phyloP scores from a whole-genome alignment of 2,113 vertebrate genomes.

The Baryphthengus martii region DNA sequence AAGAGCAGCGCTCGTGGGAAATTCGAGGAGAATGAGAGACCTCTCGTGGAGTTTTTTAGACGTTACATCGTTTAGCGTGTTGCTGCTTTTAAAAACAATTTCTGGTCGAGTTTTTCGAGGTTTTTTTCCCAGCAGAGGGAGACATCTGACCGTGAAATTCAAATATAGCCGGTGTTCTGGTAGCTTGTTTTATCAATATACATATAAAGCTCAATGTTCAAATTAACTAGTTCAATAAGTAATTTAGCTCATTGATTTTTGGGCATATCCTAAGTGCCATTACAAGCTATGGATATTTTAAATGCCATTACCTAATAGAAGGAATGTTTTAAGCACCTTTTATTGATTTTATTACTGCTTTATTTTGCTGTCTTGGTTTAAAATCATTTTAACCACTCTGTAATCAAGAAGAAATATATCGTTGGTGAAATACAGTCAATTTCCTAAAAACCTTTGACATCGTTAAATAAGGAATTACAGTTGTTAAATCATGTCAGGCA shows the following conservation, averaged over 20 bases:
- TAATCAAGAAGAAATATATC: slow-evolving; percentile 86
- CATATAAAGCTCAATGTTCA: slow-evolving; percentile 83
- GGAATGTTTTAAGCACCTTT: slow-evolving; percentile 86
- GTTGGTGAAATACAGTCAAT: slow-evolving; percentile 82
- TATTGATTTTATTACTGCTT: slow-evolving; percentile 88
- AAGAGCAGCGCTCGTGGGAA: background rate
- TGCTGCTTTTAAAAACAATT: background rate
- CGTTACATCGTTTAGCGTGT: background rate
- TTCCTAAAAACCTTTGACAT: slow-evolving; percentile 85
- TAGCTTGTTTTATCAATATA: slow-evolving; percentile 79
- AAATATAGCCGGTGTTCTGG: background rate
- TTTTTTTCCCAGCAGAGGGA: slow-evolving; percentile 74
- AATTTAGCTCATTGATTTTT: slow-evolving; percentile 87
- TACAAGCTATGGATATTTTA: slow-evolving; percentile 88
- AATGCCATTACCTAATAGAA: slow-evolving; percentile 88
- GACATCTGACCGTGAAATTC: slow-evolving; percentile 62
- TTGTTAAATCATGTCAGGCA: slow-evolving; percentile 81
- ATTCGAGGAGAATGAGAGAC: background rate
- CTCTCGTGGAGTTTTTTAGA: background rate
- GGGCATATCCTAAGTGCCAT: slow-evolving; percentile 84
- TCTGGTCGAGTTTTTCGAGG: background rate
- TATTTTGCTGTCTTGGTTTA: slow-evolving; percentile 88
- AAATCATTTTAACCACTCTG: slow-evolving; percentile 85
- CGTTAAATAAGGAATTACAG: slow-evolving; percentile 81
- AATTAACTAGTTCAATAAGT: slow-evolving; percentile 89